Evolutionary conservation across 2,113 vertebrate species (phyloP), one percentile per base, ranked within the genome.

Genomic region (Apus apus): DNA sequence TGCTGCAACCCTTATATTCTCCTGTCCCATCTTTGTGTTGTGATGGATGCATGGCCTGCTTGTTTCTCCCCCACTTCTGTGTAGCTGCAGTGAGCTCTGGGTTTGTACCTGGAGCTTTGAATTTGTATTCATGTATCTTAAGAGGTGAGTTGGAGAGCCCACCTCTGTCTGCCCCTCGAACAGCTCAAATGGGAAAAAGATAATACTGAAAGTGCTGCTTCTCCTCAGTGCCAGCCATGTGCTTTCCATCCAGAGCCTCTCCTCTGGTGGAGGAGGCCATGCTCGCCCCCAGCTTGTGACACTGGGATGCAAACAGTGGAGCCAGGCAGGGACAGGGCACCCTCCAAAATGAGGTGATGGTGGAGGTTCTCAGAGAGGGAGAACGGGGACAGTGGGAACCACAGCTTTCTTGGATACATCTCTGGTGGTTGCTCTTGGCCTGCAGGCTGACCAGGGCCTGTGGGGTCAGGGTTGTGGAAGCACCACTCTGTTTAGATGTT

Each of bases 401-500:
- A 0, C 77, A 25, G 40, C n/a, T 27, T 82, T 60, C 89, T 72
- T 26, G 4, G n/a, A 22, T 9, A 1, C 54, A 10, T 65, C 79
- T 48, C 82, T 4, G 2, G 34, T 38, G 1, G 0, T 48, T 0
- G 1, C 36, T 48, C 40, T 78, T 0, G 0, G 70, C 76, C 74
- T 68, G 56, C 2, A 13, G 46, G 66, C 87, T 82, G 74, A 40
- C 46, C 51, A 11, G 67, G 27, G 76, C 64, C 22, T 0, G 0
- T 22, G 64, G 54, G 87, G 85, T 95, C 53, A 32, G 85, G 38
- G 32, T 17, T 91, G 29, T 9, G 56, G 81, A 83, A 64, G 30
- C 91, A 67, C 54, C 36, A 6, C 86, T 96, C 68, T 83, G 64
- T 93, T 95, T 86, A 50, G 88, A 92, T 30, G 78, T 90, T 64